Conservation (phyloP, 1,140 invertebrate species). For the Nasonia giraulti region DNA sequence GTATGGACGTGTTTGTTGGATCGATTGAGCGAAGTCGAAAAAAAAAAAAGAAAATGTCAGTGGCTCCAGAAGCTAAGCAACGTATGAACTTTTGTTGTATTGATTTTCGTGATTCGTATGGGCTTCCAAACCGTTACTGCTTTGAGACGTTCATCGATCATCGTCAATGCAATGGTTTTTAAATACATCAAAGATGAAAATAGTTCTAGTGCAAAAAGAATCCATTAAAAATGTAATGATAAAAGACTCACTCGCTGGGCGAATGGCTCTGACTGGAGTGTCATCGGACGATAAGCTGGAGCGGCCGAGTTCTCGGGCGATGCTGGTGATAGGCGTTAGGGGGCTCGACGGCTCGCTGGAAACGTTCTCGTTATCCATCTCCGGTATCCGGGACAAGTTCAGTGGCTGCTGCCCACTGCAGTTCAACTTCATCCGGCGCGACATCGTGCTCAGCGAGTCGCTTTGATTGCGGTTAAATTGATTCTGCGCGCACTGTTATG, state of each 20-base stretch:
- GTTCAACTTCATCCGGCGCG: conserved; percentile 22
- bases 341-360: neutral
- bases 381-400: neutral
- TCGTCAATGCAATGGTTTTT: neutral
- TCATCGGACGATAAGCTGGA: conserved; percentile 29
- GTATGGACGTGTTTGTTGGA: neutral
- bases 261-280: neutral
- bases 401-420: neutral
- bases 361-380: conserved; percentile 25
- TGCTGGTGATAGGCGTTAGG: conserved; percentile 36
- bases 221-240: neutral
- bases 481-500: neutral
- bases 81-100: neutral
- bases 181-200: neutral
- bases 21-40: neutral
- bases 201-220: no score
- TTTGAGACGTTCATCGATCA: no score
- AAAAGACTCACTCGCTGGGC: neutral
- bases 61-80: neutral
- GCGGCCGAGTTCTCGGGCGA: conserved; percentile 12
- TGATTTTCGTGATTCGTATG: neutral
- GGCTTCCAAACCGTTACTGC: neutral
- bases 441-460: conserved; percentile 14
- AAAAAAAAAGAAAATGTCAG: neutral
- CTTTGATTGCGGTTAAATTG: neutral